phyloP scores from a whole-genome alignment of 2,113 vertebrate genomes.

The Erythrolamprus reginae region DNA sequence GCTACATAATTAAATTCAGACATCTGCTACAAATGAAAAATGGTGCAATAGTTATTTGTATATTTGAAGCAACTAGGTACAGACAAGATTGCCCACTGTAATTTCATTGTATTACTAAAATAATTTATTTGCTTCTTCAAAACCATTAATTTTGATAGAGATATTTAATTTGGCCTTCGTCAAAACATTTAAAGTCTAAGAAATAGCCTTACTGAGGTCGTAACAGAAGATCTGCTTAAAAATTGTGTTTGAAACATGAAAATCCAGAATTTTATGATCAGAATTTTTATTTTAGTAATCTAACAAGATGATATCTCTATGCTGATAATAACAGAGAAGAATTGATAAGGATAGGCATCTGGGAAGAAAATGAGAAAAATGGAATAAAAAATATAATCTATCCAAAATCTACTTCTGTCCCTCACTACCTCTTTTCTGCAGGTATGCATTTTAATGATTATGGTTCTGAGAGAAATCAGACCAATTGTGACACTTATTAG shows the following conservation, averaged over 20 bases:
- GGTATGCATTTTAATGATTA: constrained; percentile 29
- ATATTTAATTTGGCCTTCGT: neutral
- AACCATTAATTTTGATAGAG: constrained; percentile 14
- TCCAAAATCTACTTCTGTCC: constrained; percentile 33
- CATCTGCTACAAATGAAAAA: constrained; percentile 38
- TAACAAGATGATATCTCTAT: constrained; percentile 36
- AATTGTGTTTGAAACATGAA: constrained; percentile 45
- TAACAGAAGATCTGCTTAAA: constrained; percentile 24
- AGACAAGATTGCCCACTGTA: constrained; percentile 49
- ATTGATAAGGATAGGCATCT: constrained; percentile 5
- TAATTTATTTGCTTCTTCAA: neutral
- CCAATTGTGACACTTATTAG: neutral
- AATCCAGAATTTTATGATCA: constrained; percentile 42
- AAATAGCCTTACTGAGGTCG: neutral
- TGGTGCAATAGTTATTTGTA: constrained; percentile 43
- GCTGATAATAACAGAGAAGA: constrained; percentile 51
- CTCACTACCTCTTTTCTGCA: neutral
- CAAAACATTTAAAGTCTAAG: neutral
- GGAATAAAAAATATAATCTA: constrained; percentile 50
- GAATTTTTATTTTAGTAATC: constrained; percentile 44
- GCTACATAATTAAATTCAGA: constrained; percentile 38
- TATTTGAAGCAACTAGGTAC: constrained; percentile 45
- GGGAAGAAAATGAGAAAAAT: constrained; percentile 23
- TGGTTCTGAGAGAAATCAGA: constrained; percentile 28
- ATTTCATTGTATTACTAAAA: constrained; percentile 50